phyloP scores from a whole-genome alignment of 2,113 vertebrate genomes.

The Plectropomus leopardus region DNA sequence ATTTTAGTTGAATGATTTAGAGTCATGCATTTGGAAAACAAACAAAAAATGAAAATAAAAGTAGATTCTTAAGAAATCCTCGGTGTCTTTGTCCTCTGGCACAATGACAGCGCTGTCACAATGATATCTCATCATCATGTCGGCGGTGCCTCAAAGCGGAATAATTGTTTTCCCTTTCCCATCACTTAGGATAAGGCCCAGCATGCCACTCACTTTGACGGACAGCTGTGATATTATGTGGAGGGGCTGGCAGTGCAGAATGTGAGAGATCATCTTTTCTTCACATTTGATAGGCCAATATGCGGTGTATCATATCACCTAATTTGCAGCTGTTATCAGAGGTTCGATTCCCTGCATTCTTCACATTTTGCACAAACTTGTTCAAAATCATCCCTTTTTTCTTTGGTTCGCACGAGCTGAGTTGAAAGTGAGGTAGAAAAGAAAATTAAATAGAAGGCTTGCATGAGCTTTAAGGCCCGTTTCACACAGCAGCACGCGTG shows the following conservation, averaged over 20 bases:
- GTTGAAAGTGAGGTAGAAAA: no score
- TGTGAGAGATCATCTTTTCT: background rate
- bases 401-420: no score
- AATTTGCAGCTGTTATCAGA: background rate
- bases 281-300: background rate
- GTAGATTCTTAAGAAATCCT: no score
- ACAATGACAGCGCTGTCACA: background rate
- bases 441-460: no score
- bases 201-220: background rate
- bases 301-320: background rate
- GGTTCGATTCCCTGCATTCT: background rate
- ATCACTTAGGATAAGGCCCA: conserved; percentile 5
- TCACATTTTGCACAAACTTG: no score
- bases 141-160: background rate
- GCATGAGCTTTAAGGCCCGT: no score
- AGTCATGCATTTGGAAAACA: background rate
- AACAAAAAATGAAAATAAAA: no score
- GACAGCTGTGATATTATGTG: background rate
- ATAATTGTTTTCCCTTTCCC: conserved; percentile 9
- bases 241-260: background rate
- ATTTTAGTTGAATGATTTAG: no score
- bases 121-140: conserved; percentile 2
- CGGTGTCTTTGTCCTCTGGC: background rate
- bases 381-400: no score
- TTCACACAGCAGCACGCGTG: no score